phyloP scores from a whole-genome alignment of 64 coral and sea anemone species.

The Montipora cactus region DNA sequence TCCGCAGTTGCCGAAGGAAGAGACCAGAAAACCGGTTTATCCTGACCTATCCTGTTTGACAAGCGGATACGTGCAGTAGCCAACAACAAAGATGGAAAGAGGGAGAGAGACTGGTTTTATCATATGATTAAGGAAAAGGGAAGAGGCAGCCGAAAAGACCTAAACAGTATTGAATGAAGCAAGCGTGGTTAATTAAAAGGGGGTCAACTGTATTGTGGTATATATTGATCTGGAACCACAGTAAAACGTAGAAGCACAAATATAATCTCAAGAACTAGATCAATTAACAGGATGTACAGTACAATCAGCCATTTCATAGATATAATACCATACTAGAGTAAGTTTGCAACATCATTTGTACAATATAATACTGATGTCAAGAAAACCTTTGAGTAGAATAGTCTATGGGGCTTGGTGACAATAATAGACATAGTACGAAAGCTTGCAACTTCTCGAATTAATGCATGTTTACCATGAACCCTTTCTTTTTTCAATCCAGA shows the following conservation, averaged over 20 bases:
- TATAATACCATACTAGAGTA: background rate
- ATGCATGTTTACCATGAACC: background rate
- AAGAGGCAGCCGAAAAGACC: too few relatives aligned
- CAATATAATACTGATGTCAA: background rate
- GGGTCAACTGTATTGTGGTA: background rate
- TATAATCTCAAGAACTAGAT: background rate
- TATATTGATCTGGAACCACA: background rate
- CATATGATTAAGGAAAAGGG: too few relatives aligned
- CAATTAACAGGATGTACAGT: background rate
- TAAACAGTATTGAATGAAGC: background rate
- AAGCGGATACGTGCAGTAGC: background rate
- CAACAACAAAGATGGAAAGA: background rate
- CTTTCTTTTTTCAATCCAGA: background rate
- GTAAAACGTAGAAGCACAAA: background rate
- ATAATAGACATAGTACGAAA: too few relatives aligned
- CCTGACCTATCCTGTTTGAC: slow-evolving; percentile 6
- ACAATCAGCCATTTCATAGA: background rate
- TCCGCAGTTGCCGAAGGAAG: background rate
- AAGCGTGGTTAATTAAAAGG: background rate
- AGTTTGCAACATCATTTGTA: background rate
- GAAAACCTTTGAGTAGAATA: too few relatives aligned
- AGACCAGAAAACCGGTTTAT: background rate
- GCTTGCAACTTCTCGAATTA: background rate
- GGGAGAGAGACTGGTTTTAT: background rate
- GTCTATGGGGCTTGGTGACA: too few relatives aligned